Evolutionary conservation across 2,113 vertebrate species (phyloP).

Genomic region (Mus spicilegus): DNA sequence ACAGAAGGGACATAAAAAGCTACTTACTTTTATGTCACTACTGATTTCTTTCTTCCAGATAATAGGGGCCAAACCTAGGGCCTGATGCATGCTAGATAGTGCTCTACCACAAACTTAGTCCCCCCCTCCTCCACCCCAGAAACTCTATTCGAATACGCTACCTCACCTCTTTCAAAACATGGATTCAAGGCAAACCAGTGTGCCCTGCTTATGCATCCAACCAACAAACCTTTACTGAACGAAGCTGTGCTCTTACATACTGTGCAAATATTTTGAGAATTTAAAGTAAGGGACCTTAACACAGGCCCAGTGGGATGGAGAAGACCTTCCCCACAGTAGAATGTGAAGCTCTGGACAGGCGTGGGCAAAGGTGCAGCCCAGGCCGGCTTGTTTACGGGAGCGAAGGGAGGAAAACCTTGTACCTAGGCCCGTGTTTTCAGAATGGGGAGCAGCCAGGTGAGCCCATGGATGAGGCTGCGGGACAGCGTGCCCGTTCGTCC

Average conservation of each 20-base stretch:
- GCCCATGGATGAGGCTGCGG: neutral
- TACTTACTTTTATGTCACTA: conserved; percentile 14
- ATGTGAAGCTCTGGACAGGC: neutral
- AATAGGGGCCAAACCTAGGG: neutral
- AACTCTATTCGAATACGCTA: neutral
- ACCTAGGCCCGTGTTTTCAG: neutral
- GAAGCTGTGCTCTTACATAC: neutral
- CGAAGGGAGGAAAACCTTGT: neutral
- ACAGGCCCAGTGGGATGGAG: neutral
- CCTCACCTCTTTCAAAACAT: neutral
- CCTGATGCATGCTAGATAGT: neutral
- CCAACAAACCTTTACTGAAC: conserved; percentile 39
- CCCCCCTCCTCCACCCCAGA: too few relatives aligned
- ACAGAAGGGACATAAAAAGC: neutral
- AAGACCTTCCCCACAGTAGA: neutral
- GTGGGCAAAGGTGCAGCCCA: neutral
- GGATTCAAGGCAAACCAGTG: conserved; percentile 41
- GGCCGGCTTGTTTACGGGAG: neutral
- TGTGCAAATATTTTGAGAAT: neutral
- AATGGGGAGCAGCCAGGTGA: neutral
- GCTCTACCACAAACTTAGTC: neutral
- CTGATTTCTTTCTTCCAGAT: neutral
- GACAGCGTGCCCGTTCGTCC: too few relatives aligned
- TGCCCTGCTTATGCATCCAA: conserved; percentile 33
- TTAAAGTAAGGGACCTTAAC: conserved; percentile 28